Evolutionary conservation across 2,113 vertebrate genomes (phyloP), one percentile per base, ranked within the genome.

Genomic region (Brachirus orientalis): DNA sequence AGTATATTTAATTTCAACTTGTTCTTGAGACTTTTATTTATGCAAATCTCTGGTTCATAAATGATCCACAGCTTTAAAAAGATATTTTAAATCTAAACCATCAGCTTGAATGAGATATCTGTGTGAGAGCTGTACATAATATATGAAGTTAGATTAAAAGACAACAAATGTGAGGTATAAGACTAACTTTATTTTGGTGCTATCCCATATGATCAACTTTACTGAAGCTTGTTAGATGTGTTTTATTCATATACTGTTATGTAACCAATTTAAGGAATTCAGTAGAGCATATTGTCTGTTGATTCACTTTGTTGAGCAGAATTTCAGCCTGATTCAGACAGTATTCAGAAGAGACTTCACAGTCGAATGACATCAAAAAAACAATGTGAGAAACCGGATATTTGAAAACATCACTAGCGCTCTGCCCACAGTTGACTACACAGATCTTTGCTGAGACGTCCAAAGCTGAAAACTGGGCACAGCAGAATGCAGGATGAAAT

Each of bases 351-450:
- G 50, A 41, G 46, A 60, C 10, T 35, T 3, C 52, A 38, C 44
- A 45, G 45, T 33, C 28, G n/a, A 58, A 28, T 28, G 22, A n/a
- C n/a, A n/a, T n/a, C n/a, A n/a, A n/a, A n/a, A n/a, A n/a, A n/a
- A n/a, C n/a, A n/a, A n/a, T n/a, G n/a, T n/a, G n/a, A n/a, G n/a
- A n/a, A n/a, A n/a, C 2, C 2, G 22, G 2, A 48, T 35, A 33
- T 77, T 71, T 67, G 33, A 57, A 68, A 72, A 60, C 45, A 52
- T 74, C 20, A 45, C 63, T 59, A 71, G 47, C 65, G 44, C 16
- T 70, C 55, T 35, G 61, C 17, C 45, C 75, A 72, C 62, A 71
- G 61, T 69, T 72, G 68, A 8, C 59, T 38, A 65, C 78, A 76
- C 61, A 36, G 10, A 13, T 66, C 56, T 72, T 57, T 46, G 7